Evolutionary conservation across 1,140 invertebrate species (phyloP).

Genomic region (Drosophila melanica): DNA sequence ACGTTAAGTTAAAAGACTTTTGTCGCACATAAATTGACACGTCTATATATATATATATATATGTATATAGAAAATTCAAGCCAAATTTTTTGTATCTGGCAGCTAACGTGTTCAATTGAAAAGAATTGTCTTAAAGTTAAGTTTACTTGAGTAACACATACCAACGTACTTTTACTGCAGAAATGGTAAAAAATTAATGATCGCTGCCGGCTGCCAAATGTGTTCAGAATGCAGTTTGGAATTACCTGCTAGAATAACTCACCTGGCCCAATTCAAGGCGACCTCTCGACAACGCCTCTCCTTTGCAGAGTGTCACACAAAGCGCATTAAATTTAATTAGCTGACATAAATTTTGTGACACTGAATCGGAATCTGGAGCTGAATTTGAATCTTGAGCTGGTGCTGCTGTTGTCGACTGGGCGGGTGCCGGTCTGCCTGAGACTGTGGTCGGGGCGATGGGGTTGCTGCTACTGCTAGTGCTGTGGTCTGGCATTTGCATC

Average conservation of each 20-base stretch:
- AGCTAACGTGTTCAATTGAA: slow-evolving; percentile 19
- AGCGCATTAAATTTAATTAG: slow-evolving; percentile 79
- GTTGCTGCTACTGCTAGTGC: not conserved
- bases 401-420: not conserved
- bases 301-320: slow-evolving; percentile 47
- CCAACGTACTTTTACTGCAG: slow-evolving; percentile 25
- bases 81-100: slow-evolving; percentile 11
- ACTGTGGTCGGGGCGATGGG: not conserved
- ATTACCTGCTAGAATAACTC: slow-evolving; percentile 7
- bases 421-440: slow-evolving; percentile 1
- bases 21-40: slow-evolving; percentile 69
- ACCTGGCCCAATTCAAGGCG: not conserved
- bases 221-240: slow-evolving; percentile 10
- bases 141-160: too few species aligned
- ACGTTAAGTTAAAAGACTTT: slow-evolving; percentile 10
- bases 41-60: slow-evolving; percentile 39
- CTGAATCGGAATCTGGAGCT: slow-evolving; percentile 27
- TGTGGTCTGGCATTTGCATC: slow-evolving; percentile 39
- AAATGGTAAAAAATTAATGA: slow-evolving; percentile 67
- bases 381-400: slow-evolving; percentile 20
- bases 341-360: slow-evolving; percentile 61
- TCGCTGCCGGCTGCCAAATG: slow-evolving; percentile 8
- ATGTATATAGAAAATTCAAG: slow-evolving; percentile 34
- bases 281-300: not conserved
- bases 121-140: slow-evolving; percentile 30